Evolutionary conservation across 2,888 invertebrate genomes (phyloP).

Genomic region (Cylindroiulus punctatus): DNA sequence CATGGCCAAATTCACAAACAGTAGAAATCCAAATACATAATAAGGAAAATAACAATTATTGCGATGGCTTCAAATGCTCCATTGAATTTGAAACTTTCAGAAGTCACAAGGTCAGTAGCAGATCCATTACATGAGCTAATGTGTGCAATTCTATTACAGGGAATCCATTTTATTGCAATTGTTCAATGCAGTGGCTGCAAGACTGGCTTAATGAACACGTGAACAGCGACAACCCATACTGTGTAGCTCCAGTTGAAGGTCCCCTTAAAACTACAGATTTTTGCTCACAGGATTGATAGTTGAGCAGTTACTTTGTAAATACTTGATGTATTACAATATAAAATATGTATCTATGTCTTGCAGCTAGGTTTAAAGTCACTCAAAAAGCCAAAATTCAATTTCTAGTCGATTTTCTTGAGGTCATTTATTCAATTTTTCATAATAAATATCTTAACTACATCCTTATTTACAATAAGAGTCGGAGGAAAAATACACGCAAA

Average conservation of each 20-base stretch:
- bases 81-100: too few relatives aligned
- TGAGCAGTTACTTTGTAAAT: too few relatives aligned
- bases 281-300: background rate
- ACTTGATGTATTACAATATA: too few relatives aligned
- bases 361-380: background rate
- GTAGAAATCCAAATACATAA: too few relatives aligned
- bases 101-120: too few relatives aligned
- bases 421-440: slow-evolving; percentile 11
- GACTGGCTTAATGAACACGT: background rate
- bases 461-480: slow-evolving; percentile 23
- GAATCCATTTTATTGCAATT: slow-evolving; percentile 28
- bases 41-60: background rate
- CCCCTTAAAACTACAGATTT: slow-evolving; percentile 1
- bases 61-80: too few relatives aligned
- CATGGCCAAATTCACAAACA: too few relatives aligned
- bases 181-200: slow-evolving; percentile 21
- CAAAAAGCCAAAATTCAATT: too few relatives aligned
- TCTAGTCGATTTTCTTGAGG: background rate
- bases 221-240: background rate
- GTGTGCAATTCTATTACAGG: background rate
- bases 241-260: slow-evolving; percentile 4
- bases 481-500: background rate
- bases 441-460: slow-evolving; percentile 45
- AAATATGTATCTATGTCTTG: too few relatives aligned
- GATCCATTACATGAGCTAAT: too few relatives aligned